Evolutionary conservation across 2,113 vertebrate genomes (phyloP), one percentile per base, ranked within the genome.

Genomic region (Gymnarchus niloticus): DNA sequence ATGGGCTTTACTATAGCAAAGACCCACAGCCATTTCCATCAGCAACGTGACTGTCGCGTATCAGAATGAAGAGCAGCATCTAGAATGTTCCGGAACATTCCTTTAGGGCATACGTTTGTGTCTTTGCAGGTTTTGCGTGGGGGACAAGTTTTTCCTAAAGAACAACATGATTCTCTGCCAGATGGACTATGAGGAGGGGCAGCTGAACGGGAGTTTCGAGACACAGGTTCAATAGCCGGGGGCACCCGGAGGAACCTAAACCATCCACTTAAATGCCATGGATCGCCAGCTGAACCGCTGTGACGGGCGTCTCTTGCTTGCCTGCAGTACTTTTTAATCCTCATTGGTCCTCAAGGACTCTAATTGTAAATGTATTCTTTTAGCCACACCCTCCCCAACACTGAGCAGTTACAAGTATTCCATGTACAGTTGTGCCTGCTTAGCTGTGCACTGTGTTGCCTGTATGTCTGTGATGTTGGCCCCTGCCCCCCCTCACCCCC

Each of bases 81-180:
- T n/a, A n/a, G n/a, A n/a, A n/a, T 37, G 49, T 25, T 10, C 17
- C 7, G 23, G 6, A 2, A 33, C 57, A 3, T 81, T 6, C 84
- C 65, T 85, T 84, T 84, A 1, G 48, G 81, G 17, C 48, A 81
- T 89, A 78, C 85, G 56, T 87, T 86, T 90, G 83, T 90, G 83
- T 91, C 48, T 92, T 87, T 91, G 89, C 94, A 99, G 98, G 92
- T 99, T 99, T 95, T 99, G 98, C 1, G 98, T 99, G 91, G 98
- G 98, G 85, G 98, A 99, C 95, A 99, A 99, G 94, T 99, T 99
- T 96, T 99, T 99, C 96, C 97, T 99, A 93, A 99, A 99, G 96
- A 99, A 99, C 96, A 99, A 99, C 95, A 99, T 99, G 98, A 99
- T 99, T 96, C 96, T 99, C 94, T 99, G 98, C 96, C 98, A 99